These are phyloP conservation scores for Pygocentrus nattereri DNA, from an alignment of 2,797 vertebrate genomes.

Conservation along the genomic window DNA sequence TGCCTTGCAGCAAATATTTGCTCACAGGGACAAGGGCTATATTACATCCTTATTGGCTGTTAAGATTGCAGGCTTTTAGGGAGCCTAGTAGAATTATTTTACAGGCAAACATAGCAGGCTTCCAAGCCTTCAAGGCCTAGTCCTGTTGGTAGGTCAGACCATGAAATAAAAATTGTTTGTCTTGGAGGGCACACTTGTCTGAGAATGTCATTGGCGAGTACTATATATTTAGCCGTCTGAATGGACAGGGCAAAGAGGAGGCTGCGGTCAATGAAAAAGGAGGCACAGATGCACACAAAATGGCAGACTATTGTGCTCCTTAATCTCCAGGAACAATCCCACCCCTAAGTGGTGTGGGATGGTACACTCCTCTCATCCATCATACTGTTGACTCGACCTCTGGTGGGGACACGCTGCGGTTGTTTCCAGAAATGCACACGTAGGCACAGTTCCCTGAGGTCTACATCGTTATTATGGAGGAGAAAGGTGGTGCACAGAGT, in stretches of 20 bases:
- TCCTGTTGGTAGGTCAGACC: background rate
- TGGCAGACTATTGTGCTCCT: slow-evolving; percentile 38
- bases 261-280: slow-evolving; percentile 21
- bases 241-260: slow-evolving; percentile 5
- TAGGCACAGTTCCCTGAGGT: slow-evolving; percentile 60
- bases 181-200: slow-evolving; percentile 43
- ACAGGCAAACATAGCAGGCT: background rate
- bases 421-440: slow-evolving; percentile 47
- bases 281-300: slow-evolving; percentile 33
- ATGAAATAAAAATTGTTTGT: slow-evolving; percentile 44
- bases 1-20: background rate
- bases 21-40: background rate
- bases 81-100: background rate
- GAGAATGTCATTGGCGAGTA: background rate
- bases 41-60: background rate
- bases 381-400: slow-evolving; percentile 42
- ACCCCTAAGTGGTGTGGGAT: slow-evolving; percentile 35
- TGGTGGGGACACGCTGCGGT: slow-evolving; percentile 33
- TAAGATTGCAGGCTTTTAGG: background rate
- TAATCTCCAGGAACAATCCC: slow-evolving; percentile 52
- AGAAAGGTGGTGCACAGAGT: background rate
- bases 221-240: slow-evolving; percentile 39
- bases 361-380: slow-evolving; percentile 43
- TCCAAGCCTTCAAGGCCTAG: background rate
- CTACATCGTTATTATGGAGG: slow-evolving; percentile 47